Conservation (phyloP, 2,113 vertebrate species). For the Columbina picui region DNA sequence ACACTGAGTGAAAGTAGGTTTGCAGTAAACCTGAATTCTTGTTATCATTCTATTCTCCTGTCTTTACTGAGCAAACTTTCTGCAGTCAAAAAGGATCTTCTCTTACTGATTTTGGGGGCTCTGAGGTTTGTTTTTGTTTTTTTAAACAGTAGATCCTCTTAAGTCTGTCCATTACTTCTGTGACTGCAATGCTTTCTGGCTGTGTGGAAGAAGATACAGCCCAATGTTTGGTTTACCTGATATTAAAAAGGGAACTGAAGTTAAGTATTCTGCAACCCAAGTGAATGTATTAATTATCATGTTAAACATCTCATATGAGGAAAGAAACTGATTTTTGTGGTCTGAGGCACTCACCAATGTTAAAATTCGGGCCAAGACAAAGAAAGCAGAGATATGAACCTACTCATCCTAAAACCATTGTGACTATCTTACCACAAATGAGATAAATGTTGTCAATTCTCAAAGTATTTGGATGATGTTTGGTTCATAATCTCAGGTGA, state of each 20-base stretch:
- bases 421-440: background rate
- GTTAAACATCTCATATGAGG: background rate
- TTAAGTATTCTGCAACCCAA: background rate
- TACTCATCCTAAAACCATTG: background rate
- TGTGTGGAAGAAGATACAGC: background rate
- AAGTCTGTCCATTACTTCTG: background rate
- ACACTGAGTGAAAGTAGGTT: background rate
- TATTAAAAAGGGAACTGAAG: background rate
- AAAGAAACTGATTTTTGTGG: background rate
- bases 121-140: no score
- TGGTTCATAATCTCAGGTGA: background rate
- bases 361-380: background rate
- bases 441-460: background rate
- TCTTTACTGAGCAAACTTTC: accelerated
- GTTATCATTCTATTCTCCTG: background rate
- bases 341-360: background rate
- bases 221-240: background rate
- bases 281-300: background rate
- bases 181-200: accelerated
- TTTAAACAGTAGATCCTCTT: background rate
- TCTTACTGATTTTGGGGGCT: background rate
- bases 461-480: background rate
- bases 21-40: background rate
- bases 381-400: background rate
- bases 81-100: background rate